Evolutionary conservation across 2,888 invertebrate species (phyloP).

Genomic region (Drosophila falleni): DNA sequence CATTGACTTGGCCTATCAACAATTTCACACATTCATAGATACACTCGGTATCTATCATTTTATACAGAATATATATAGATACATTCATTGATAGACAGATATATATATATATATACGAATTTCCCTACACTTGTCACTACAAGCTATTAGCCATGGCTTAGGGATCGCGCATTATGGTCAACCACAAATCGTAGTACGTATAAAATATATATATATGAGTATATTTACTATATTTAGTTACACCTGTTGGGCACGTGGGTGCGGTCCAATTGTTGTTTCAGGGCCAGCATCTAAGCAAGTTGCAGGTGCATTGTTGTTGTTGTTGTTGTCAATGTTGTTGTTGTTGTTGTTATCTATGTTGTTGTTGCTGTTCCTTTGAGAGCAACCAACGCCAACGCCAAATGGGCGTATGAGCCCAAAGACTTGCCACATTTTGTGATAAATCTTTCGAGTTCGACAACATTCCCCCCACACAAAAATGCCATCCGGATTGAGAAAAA

Average conservation of each 20-base stretch:
- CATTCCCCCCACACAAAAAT: slow-evolving; percentile 39
- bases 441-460: slow-evolving; percentile 51
- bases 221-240: slow-evolving; percentile 21
- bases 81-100: neutral
- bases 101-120: slow-evolving; percentile 1
- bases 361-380: slow-evolving; percentile 42
- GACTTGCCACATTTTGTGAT: slow-evolving; percentile 25
- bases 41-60: slow-evolving; percentile 18
- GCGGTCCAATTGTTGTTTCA: slow-evolving; percentile 43
- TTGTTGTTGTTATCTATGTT: slow-evolving; percentile 4
- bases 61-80: neutral
- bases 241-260: slow-evolving; percentile 45
- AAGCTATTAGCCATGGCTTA: slow-evolving; percentile 18
- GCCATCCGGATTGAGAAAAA: slow-evolving; percentile 19
- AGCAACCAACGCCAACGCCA: slow-evolving; percentile 44
- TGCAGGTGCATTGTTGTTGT: slow-evolving; percentile 50
- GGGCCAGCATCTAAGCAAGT: slow-evolving; percentile 39
- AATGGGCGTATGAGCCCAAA: slow-evolving; percentile 7
- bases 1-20: slow-evolving; percentile 3
- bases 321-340: slow-evolving; percentile 32
- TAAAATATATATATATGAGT: neutral
- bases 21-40: slow-evolving; percentile 8
- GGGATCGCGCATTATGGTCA: slow-evolving; percentile 10
- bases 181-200: slow-evolving; percentile 3
- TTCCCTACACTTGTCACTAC: slow-evolving; percentile 37